These are phyloP conservation scores for Delichon dasypus DNA, from an alignment of 2,797 vertebrate genomes.

Conservation along the genomic window DNA sequence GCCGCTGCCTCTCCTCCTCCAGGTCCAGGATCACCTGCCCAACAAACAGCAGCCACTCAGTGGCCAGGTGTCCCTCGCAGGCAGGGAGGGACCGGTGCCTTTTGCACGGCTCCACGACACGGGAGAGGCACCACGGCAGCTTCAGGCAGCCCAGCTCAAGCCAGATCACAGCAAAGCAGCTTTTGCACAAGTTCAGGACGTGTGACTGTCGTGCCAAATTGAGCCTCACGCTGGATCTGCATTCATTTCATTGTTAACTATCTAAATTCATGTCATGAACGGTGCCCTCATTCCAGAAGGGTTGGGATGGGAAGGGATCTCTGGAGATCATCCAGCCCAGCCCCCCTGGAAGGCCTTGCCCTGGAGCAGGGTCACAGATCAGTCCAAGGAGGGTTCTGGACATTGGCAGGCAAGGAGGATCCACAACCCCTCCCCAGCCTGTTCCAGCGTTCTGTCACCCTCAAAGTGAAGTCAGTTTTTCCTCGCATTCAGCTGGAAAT, in stretches of 20 bases:
- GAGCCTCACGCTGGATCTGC: neutral
- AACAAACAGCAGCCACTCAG: neutral
- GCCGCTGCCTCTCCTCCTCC: conserved; percentile 88
- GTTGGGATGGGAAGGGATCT: neutral
- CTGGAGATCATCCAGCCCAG: neutral
- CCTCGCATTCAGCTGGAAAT: neutral
- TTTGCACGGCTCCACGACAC: accelerated
- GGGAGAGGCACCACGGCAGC: accelerated
- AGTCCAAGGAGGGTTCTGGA: neutral
- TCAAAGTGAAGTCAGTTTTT: neutral
- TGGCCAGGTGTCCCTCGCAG: neutral
- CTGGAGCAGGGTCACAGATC: neutral
- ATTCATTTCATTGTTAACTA: neutral
- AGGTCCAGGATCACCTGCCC: conserved; percentile 92
- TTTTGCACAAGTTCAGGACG: accelerated
- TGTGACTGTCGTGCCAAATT: accelerated
- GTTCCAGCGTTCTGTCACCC: neutral
- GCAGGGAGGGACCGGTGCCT: neutral
- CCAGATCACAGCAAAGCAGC: neutral
- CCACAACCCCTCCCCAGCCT: neutral
- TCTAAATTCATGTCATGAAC: accelerated
- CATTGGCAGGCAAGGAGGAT: neutral
- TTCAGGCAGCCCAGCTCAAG: accelerated
- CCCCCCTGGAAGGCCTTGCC: neutral
- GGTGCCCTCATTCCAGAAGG: neutral